Evolutionary conservation across 2,888 invertebrate genomes (phyloP), one percentile per base, ranked within the genome.

Genomic region (Drosophila mimetica): DNA sequence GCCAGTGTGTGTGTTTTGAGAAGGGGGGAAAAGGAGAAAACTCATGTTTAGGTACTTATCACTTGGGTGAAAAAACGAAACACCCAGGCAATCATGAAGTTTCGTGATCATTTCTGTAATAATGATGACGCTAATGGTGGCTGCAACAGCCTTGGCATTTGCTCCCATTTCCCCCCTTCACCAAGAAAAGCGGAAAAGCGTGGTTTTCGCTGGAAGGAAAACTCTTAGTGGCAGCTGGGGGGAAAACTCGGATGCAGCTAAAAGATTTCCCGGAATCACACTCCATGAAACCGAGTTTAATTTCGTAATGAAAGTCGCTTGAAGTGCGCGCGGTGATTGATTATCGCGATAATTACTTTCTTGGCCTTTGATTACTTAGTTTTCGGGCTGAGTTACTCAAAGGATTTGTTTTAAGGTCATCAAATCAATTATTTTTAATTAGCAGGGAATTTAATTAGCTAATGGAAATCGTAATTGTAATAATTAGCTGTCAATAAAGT

Each of bases 61-160:
- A 64, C 48, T 50, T 16, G 58, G 46, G 16, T 13, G 13, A 14
- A 11, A 4, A 11, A 16, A 25, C 1, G 11, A 55, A 44, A 44
- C n/a, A 25, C 42, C 37, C 32, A 14, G 52, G 9, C 30, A 16
- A 55, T 65, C n/a, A 79, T 85, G 74, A 82, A 57, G 74, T 77
- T 76, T 41, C 64, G 71, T 84, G 71, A 74, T 70, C 66, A 48
- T 57, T 57, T 39, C 25, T n/a, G 11, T 58, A 59, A 67, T 48
- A 60, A 71, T 71, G 74, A 76, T 77, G 79, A 75, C 72, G 79
- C 75, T 79, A 81, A 81, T 85, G 77, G 59, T 63, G 69, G 63
- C 67, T 55, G 74, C 74, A 54, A 47, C 76, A 71, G 69, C 73
- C 78, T 69, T 73, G 75, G 48, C 66, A 67, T 58, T 48, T 48